Percentiles rank a stretch among this genome's conserved stretches.
phyloP scores from a whole-genome alignment of 1,140 invertebrate species.

The Chrysomallon squamiferum region DNA sequence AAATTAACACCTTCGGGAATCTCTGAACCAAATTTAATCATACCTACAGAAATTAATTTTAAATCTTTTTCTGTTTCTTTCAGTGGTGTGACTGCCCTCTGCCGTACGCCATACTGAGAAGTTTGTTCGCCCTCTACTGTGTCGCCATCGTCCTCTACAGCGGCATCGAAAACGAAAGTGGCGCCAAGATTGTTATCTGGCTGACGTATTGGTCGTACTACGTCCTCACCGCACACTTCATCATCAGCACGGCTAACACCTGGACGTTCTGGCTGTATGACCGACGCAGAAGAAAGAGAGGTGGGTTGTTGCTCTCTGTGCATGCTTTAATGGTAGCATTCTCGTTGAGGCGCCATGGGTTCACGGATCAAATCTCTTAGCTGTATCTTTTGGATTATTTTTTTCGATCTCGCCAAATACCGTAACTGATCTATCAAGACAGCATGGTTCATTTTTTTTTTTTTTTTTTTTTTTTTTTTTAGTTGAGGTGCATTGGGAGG shows the following conservation, averaged over 20 bases:
- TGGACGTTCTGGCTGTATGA: conserved; percentile 17
- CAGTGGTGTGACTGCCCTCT: conserved; percentile 41
- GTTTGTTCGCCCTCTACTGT: conserved; percentile 31
- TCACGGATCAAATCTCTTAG: too few relatives aligned
- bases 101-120: conserved; percentile 39
- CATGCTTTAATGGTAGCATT: too few relatives aligned
- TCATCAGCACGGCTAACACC: conserved; percentile 37
- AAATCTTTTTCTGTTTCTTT: too few relatives aligned
- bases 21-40: too few relatives aligned
- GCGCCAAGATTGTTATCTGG: conserved; percentile 49
- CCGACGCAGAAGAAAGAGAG: background rate
- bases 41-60: too few relatives aligned
- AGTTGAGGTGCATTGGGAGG: too few relatives aligned
- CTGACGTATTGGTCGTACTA: conserved; percentile 55
- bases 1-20: too few relatives aligned
- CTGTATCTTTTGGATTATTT: background rate
- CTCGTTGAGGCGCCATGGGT: too few relatives aligned
- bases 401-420: too few relatives aligned
- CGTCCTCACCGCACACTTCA: conserved; percentile 34
- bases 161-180: conserved; percentile 19
- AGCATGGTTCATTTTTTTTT: too few relatives aligned
- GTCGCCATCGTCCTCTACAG: conserved; percentile 39
- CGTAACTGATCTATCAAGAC: too few relatives aligned
- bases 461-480: too few relatives aligned
- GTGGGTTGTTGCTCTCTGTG: background rate